These are phyloP conservation scores for Acronicta aceris DNA, from an alignment of 2,888 invertebrate genomes.

Conservation along the genomic window DNA sequence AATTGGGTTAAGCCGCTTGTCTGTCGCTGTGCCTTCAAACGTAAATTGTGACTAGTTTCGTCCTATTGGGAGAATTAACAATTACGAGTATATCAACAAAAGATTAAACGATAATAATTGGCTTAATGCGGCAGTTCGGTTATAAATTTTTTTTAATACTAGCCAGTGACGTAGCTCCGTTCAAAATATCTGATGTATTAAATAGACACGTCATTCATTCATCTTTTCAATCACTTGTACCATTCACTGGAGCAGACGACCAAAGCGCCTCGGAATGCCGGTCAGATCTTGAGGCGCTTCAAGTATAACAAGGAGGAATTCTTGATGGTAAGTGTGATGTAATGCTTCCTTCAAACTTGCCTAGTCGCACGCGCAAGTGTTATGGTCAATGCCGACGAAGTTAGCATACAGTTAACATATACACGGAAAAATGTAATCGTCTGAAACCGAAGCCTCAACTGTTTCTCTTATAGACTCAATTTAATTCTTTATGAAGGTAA, in stretches of 20 bases:
- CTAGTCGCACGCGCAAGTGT: conserved; percentile 17
- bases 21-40: no score
- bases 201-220: conserved; percentile 11
- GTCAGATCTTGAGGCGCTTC: conserved; percentile 39
- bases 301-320: conserved; percentile 38
- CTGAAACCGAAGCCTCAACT: no score
- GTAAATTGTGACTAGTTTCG: no score
- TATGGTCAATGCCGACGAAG: neutral
- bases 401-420: conserved; percentile 8
- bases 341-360: conserved; percentile 18
- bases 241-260: conserved; percentile 43
- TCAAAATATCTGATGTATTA: neutral
- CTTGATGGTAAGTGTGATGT: conserved; percentile 37
- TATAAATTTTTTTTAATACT: no score
- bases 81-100: no score
- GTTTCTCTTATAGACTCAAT: no score
- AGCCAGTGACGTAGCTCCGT: neutral
- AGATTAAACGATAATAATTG: no score
- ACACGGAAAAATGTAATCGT: neutral
- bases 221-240: conserved; percentile 34
- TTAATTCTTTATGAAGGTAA: no score
- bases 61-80: no score
- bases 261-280: conserved; percentile 38
- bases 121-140: no score
- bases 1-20: no score